Base-by-base conservation (phyloP, 2,888 invertebrate genomes). In the Margaritifera margaritifera region DNA sequence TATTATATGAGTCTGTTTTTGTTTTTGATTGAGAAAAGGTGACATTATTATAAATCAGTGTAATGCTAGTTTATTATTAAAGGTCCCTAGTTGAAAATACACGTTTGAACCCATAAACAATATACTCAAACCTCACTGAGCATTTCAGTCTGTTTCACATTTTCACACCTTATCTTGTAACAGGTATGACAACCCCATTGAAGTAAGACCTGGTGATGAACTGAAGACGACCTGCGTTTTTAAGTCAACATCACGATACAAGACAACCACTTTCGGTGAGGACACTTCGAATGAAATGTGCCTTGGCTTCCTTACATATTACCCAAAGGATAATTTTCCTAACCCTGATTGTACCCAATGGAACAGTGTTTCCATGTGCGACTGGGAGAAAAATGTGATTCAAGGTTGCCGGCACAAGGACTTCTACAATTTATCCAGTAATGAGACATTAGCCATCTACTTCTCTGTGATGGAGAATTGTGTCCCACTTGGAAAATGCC, bases 121-220 rank as follows among this genome's bases (percentile, higher is more conserved):
- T n/a, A n/a, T n/a, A n/a, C n/a, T n/a, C n/a, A n/a, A n/a, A n/a
- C n/a, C n/a, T n/a, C n/a, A n/a, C n/a, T n/a, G n/a, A n/a, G n/a
- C n/a, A n/a, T n/a, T n/a, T n/a, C n/a, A n/a, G n/a, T n/a, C n/a
- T n/a, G n/a, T n/a, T n/a, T n/a, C n/a, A n/a, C n/a, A n/a, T 42
- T 2, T 42, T 42, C 11, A 42, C 8, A 11, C 11, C 1, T 42
- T 42, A 31, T 31, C 55, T 5, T 15, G 19, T 27, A 61, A 6
- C 66, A 77, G 77, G 1, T 64, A 54, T 42, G 22, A 61, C 25
- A 59, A 64, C 5, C 73, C 76, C 15, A n/a, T 78, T 0, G 57
- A 76, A 25, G 19, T 79, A 11, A 31, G 15, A 42, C 75, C 80
- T 6, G 79, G 79, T 1, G 79, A 80, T 58, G 71, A 77, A 51